Conservation (phyloP, 2,113 vertebrate genomes). For the Gasterosteus nipponicus region DNA sequence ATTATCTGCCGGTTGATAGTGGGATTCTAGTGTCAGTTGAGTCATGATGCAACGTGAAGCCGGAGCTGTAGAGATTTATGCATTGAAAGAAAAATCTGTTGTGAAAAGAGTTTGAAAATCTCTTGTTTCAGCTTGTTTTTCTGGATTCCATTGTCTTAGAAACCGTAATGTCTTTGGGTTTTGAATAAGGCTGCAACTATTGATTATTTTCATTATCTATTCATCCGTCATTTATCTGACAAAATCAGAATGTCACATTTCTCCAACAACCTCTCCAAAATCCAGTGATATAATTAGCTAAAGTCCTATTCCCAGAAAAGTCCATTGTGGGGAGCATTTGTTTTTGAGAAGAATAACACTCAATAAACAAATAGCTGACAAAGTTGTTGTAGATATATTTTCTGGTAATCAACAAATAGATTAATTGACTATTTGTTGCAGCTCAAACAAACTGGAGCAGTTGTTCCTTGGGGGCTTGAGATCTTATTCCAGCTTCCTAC, state of each 20-base stretch:
- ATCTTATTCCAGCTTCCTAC: not conserved
- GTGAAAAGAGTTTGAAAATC: not conserved
- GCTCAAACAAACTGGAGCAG: not conserved
- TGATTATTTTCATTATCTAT: not conserved
- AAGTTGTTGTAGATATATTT: not conserved
- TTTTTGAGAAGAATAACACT: not conserved
- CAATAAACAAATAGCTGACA: not conserved
- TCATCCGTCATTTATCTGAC: not conserved
- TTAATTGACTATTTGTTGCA: not conserved
- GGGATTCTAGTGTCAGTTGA: not conserved
- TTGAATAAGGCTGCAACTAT: not conserved
- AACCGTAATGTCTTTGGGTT: not conserved
- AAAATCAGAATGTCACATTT: not conserved
- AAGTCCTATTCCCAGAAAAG: not conserved
- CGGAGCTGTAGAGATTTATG: not conserved
- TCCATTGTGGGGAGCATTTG: not conserved
- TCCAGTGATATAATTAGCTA: no score
- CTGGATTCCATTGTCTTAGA: not conserved
- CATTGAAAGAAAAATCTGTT: not conserved
- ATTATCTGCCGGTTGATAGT: not conserved
- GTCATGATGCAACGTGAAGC: not conserved
- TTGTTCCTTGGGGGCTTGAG: not conserved
- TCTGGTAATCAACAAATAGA: not conserved
- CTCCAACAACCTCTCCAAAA: not conserved
- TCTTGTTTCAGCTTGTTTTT: not conserved